Conservation (phyloP, 2,797 vertebrate species). For the Lepus oiostolus region DNA sequence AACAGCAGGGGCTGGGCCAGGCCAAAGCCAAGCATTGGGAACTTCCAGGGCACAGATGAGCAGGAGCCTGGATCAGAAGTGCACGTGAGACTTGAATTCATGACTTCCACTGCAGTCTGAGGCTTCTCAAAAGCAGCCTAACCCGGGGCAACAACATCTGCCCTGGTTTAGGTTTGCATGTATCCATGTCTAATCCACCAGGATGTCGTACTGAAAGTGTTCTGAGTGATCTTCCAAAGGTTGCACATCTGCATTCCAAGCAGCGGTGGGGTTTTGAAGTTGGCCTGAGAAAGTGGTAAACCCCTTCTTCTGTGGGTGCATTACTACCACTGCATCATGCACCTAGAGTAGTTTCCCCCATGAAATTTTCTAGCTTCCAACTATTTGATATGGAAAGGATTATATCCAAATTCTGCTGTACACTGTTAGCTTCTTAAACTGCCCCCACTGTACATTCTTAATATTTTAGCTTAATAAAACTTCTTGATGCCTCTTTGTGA, state of each 20-base stretch:
- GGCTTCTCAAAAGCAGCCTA: no score
- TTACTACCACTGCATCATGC: not conserved
- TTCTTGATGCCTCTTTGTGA: constrained; percentile 21
- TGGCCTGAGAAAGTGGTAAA: accelerated
- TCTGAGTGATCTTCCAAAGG: not conserved
- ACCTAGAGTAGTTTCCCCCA: not conserved
- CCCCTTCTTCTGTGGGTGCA: not conserved
- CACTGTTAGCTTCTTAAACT: constrained; percentile 30
- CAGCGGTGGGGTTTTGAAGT: not conserved
- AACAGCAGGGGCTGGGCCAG: no score
- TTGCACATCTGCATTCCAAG: not conserved
- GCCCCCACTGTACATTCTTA: constrained; percentile 8
- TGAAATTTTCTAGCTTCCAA: not conserved
- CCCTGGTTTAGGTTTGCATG: not conserved
- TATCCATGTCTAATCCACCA: not conserved
- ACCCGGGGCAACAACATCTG: no score
- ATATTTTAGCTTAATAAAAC: constrained; percentile 52
- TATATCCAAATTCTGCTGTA: not conserved
- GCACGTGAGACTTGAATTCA: no score
- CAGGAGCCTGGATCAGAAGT: no score
- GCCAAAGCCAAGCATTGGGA: no score
- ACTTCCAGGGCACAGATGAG: no score
- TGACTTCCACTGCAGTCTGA: no score
- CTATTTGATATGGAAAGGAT: not conserved
- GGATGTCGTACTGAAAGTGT: not conserved